These are phyloP conservation scores for Leptoclinus maculatus DNA, from an alignment of 2,797 vertebrate genomes.

Conservation along the genomic window DNA sequence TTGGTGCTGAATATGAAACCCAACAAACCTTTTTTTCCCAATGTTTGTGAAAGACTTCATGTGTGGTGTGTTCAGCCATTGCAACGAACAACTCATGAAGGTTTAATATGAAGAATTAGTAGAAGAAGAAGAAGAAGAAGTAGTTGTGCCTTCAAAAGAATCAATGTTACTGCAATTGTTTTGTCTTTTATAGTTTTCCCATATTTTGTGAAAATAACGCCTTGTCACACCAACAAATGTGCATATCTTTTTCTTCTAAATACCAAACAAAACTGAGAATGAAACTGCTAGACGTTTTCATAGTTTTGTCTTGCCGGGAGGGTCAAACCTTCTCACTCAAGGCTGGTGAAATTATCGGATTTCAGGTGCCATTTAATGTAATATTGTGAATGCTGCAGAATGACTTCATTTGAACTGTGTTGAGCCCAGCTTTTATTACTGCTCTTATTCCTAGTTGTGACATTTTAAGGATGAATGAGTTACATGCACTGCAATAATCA, in stretches of 20 bases:
- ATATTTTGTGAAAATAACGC: slow-evolving; percentile 11
- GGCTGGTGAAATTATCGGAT: slow-evolving; percentile 6
- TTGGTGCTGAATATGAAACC: slow-evolving; percentile 8
- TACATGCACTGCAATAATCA: slow-evolving; percentile 30
- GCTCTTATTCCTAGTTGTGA: slow-evolving; percentile 10
- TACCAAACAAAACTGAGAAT: slow-evolving; percentile 36
- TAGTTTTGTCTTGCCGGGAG: slow-evolving; percentile 16
- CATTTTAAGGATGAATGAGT: slow-evolving; percentile 25
- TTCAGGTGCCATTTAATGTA: slow-evolving; percentile 37
- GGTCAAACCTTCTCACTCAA: slow-evolving; percentile 21
- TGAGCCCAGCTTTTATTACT: slow-evolving; percentile 22
- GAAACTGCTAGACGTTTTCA: not conserved
- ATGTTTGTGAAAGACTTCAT: slow-evolving; percentile 6
- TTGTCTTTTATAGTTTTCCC: slow-evolving; percentile 1
- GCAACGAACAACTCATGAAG: not conserved
- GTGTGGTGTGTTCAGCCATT: slow-evolving; percentile 4
- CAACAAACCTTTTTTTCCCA: not conserved
- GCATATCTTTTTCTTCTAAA: not conserved
- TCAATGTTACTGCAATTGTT: slow-evolving; percentile 40
- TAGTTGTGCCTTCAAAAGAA: slow-evolving; percentile 45
- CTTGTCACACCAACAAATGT: not conserved
- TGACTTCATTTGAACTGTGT: slow-evolving; percentile 37
- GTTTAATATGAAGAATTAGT: slow-evolving; percentile 26
- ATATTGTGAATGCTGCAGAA: slow-evolving; percentile 42
- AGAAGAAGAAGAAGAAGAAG: not conserved